Percentiles rank a stretch among this genome's conserved stretches.
Conservation (phyloP, 2,113 vertebrate species). For the Porphyrio hochstetteri region DNA sequence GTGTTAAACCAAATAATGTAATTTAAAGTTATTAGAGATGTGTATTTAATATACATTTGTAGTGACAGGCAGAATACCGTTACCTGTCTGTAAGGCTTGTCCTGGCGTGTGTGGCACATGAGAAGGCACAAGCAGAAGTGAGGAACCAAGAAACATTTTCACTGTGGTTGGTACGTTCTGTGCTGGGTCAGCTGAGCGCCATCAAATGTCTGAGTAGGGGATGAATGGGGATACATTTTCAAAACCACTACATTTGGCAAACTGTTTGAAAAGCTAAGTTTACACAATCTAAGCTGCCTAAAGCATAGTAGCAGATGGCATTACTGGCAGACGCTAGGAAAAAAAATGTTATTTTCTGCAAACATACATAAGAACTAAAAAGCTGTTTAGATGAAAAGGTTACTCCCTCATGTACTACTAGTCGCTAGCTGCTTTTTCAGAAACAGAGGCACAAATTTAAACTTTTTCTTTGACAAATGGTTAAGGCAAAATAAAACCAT, state of each 20-base stretch:
- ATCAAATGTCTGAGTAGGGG: neutral
- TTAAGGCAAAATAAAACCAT: neutral
- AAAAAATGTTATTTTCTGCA: conserved; percentile 49
- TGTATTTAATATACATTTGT: neutral
- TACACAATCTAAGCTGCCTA: conserved; percentile 36
- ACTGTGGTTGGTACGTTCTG: neutral
- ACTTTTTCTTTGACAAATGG: neutral
- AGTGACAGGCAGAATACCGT: neutral
- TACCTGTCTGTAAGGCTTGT: neutral
- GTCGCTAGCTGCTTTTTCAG: neutral
- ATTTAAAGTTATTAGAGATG: neutral
- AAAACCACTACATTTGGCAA: conserved; percentile 25
- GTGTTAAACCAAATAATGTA: neutral
- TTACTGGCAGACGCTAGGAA: conserved; percentile 30
- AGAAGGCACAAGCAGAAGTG: neutral
- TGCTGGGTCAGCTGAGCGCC: neutral
- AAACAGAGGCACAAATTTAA: neutral
- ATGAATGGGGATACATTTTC: conserved; percentile 9
- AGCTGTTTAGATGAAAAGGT: conserved; percentile 16
- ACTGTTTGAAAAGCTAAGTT: conserved; percentile 20
- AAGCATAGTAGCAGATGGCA: conserved; percentile 52
- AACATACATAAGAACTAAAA: conserved; percentile 31
- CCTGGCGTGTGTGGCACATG: neutral
- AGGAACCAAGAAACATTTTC: neutral
- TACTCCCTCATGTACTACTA: neutral